Conservation (phyloP, 2,888 invertebrate species). For the Timema cristinae region DNA sequence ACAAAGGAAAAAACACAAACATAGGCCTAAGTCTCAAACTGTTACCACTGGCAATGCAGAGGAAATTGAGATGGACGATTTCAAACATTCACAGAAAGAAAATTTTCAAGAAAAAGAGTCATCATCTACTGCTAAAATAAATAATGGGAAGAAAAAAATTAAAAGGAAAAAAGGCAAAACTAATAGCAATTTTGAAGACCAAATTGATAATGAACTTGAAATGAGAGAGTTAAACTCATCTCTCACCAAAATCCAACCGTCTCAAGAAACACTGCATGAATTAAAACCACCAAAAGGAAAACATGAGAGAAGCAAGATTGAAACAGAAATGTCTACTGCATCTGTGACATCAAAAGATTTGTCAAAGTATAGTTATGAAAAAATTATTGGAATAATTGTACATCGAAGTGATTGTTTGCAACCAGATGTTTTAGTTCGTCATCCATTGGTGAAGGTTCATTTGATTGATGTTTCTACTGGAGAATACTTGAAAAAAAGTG, state of each 20-base stretch:
- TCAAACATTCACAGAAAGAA: not conserved
- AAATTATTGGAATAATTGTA: slow-evolving; percentile 51
- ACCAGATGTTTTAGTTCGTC: slow-evolving; percentile 53
- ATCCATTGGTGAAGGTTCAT: slow-evolving; percentile 61
- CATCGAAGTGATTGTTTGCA: slow-evolving; percentile 57
- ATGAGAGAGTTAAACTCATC: not conserved
- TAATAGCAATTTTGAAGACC: not conserved
- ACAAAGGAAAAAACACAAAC: not conserved
- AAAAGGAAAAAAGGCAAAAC: slow-evolving; percentile 7
- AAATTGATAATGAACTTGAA: not conserved
- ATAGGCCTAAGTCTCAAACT: too few species aligned
- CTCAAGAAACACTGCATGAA: not conserved
- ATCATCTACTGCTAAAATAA: not conserved
- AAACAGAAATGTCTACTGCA: not conserved
- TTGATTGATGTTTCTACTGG: slow-evolving; percentile 55
- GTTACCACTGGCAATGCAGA: not conserved
- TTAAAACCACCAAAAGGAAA: not conserved
- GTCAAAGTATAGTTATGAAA: slow-evolving; percentile 36
- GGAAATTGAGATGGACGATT: not conserved
- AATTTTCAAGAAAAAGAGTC: not conserved
- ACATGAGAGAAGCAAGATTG: not conserved
- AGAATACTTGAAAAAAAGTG: slow-evolving; percentile 49
- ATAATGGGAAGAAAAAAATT: not conserved
- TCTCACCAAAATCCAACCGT: not conserved
- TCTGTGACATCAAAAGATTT: not conserved